phyloP scores from a whole-genome alignment of 2,888 invertebrate genomes.

The Tachina grossa region DNA sequence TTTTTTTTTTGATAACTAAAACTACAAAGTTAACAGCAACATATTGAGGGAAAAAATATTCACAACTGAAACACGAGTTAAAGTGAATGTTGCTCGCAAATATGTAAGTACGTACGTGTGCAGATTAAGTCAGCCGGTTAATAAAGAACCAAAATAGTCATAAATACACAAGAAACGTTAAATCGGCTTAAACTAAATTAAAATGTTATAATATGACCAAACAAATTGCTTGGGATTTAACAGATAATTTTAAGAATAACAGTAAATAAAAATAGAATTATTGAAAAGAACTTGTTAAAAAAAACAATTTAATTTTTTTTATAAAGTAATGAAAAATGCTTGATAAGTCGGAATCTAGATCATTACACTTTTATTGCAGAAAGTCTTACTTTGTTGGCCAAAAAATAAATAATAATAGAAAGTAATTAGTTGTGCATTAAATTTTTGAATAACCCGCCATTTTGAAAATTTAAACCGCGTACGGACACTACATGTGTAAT shows the following conservation, averaged over 20 bases:
- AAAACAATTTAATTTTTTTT: not conserved
- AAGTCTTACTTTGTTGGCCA: not conserved
- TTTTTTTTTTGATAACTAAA: conserved; percentile 16
- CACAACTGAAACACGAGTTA: conserved; percentile 30
- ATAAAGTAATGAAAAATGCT: not conserved
- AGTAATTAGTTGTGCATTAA: too few species aligned
- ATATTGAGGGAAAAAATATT: not conserved
- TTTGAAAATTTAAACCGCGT: too few species aligned
- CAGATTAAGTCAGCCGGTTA: conserved; percentile 11
- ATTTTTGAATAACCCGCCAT: too few species aligned
- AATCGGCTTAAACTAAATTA: conserved; percentile 49
- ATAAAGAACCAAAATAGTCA: conserved; percentile 31
- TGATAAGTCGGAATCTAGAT: too few species aligned
- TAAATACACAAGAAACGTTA: not conserved
- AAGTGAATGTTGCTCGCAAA: conserved; percentile 55
- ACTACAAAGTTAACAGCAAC: conserved; percentile 15
- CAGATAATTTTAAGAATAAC: not conserved
- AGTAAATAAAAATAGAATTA: conserved; percentile 12
- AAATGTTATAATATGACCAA: conserved; percentile 52
- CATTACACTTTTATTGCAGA: not conserved
- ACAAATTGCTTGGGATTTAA: conserved; percentile 26
- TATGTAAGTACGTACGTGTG: not conserved
- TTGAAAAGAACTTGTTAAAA: conserved; percentile 9
- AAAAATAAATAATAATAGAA: too few species aligned
- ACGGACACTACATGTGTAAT: too few species aligned